Evolutionary conservation across 1,140 invertebrate genomes (phyloP), one percentile per base, ranked within the genome.

Genomic region (Hormaphis cornu): DNA sequence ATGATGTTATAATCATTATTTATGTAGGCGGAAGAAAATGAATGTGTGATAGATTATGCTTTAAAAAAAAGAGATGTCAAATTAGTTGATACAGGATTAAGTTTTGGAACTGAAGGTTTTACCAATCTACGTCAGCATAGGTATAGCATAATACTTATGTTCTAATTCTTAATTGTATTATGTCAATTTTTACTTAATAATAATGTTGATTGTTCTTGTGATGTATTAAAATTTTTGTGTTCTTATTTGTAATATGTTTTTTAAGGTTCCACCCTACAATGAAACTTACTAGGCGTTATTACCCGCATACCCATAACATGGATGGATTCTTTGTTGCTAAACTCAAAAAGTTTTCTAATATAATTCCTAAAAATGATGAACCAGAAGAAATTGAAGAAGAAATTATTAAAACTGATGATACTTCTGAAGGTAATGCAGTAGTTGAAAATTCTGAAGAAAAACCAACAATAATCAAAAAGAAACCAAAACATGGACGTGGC

Each of bases 271-370:
- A 98, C 82, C 93, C 92, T 1, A 89, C 89, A 5, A 77, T 99
- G 77, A 94, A 95, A 77, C 78, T 95, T 22, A 90, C 93, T 0
- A 86, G 86, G 79, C 81, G 96, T 71, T 97, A 95, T 81, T 99
- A 98, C 81, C 97, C 97, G 4, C 97, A 99, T 78, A 88, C 89
- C 16, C 94, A 98, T 77, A 99, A 99, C 78, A 93, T 99, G 88
- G 97, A 99, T 82, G 97, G 97, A 33, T 99, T 99, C 78, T 99
- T 94, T 83, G 95, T 99, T 14, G 95, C 95, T 5, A 99, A 99
- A 82, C 78, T 99, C 0, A 95, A 96, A 79, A 99, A 98, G 76
- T 90, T 96, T 77, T 93, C 91, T 1, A 94, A 97, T 81, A 73
- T 73, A 18, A 72, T 75, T 61, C 71, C 70, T 9, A 72, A 72